phyloP scores from a whole-genome alignment of 2,113 vertebrate species.

The Alligator mississippiensis region DNA sequence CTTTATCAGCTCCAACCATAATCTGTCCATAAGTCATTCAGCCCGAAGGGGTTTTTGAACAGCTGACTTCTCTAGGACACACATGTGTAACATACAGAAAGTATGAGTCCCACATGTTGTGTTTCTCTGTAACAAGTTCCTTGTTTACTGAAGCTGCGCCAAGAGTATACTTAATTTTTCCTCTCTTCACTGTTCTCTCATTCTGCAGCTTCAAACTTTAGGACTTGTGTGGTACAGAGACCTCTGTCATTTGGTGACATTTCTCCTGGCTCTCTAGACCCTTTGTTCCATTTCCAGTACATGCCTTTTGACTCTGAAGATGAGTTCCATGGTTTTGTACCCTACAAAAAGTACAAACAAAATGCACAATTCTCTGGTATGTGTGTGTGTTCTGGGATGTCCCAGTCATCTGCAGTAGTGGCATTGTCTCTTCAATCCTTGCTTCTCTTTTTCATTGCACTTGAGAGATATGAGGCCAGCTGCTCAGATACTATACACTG shows the following conservation, averaged over 20 bases:
- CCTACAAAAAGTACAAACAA: neutral
- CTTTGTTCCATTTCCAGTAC: neutral
- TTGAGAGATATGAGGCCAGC: neutral
- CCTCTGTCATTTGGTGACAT: neutral
- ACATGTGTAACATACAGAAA: neutral
- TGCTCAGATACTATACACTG: neutral
- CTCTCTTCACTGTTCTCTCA: too few relatives aligned
- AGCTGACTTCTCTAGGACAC: neutral
- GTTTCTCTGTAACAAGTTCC: neutral
- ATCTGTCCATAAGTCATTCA: constrained; percentile 37
- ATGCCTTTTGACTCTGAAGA: neutral
- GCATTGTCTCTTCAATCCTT: neutral
- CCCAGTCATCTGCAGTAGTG: neutral
- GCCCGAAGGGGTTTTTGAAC: neutral
- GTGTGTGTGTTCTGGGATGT: neutral
- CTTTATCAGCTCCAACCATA: neutral
- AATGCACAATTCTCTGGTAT: too few relatives aligned
- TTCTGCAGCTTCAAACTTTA: neutral
- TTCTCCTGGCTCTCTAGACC: neutral
- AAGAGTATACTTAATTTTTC: neutral
- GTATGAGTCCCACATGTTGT: constrained; percentile 7
- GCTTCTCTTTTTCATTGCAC: accelerated
- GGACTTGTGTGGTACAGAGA: neutral
- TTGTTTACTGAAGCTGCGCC: neutral
- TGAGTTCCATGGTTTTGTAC: neutral